Conservation (phyloP, 2,113 vertebrate species). For the Microtus pennsylvanicus region DNA sequence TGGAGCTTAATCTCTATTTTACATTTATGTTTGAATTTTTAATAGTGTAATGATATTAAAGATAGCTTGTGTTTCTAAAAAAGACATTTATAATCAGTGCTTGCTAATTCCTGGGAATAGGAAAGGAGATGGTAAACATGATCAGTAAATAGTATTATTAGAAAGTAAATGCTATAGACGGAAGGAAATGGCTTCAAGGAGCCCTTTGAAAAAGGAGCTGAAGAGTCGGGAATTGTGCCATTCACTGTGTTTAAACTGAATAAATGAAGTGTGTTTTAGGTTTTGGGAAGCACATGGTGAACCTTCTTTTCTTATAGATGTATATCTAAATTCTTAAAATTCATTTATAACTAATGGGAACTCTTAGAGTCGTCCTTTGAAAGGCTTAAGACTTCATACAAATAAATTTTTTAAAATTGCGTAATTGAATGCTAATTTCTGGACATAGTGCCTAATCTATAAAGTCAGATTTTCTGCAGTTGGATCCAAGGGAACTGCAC, state of each 20-base stretch:
- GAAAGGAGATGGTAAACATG: neutral
- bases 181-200: constrained; percentile 10
- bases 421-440: constrained; percentile 1
- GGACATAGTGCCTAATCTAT: neutral
- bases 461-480: constrained; percentile 32
- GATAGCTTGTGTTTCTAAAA: constrained; percentile 22
- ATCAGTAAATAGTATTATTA: constrained; percentile 15
- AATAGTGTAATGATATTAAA: constrained; percentile 41
- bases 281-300: neutral
- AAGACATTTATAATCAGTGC: constrained; percentile 3
- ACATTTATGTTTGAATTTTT: constrained; percentile 44
- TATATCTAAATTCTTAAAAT: neutral
- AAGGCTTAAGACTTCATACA: neutral
- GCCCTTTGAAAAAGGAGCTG: neutral
- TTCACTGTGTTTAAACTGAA: neutral
- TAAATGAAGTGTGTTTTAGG: constrained; percentile 13
- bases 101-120: constrained; percentile 11
- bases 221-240: neutral
- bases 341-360: neutral
- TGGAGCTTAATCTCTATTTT: neutral
- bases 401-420: neutral
- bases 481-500: neutral
- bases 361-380: constrained; percentile 50
- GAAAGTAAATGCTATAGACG: neutral
- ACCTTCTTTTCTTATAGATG: neutral